Conservation (phyloP, 2,797 vertebrate genomes). For the Poecilia picta region DNA sequence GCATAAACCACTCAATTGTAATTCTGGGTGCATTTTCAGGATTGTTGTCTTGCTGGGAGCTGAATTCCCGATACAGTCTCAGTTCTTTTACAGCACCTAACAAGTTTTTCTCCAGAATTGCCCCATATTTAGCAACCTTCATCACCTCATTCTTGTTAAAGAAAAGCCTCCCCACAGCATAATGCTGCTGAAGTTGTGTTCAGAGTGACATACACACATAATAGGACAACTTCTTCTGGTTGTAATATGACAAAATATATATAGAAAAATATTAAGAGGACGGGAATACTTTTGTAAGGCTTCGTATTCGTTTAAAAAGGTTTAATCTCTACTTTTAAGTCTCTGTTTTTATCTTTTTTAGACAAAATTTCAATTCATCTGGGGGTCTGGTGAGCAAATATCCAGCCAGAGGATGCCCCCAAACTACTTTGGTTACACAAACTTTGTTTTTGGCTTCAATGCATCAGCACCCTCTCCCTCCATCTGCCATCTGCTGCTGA, state of each 20-base stretch:
- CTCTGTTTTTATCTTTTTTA: not conserved
- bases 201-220: not conserved
- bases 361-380: conserved; percentile 21
- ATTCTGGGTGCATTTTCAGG: not conserved
- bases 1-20: not conserved
- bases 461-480: conserved; percentile 79
- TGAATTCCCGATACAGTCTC: not conserved
- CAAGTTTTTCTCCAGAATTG: not conserved
- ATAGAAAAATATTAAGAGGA: not conserved
- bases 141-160: not conserved
- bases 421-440: conserved; percentile 85
- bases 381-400: conserved; percentile 6
- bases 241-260: not conserved
- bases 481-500: conserved; percentile 85
- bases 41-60: not conserved
- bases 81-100: not conserved
- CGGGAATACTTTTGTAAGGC: not conserved
- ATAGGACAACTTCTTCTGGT: not conserved
- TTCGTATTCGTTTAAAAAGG: not conserved
- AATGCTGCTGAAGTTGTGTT: not conserved
- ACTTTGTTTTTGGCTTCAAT: conserved; percentile 83
- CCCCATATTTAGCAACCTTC: not conserved
- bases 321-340: no score
- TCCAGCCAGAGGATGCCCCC: conserved; percentile 56
- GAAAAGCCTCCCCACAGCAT: not conserved